Base-by-base conservation (phyloP, 2,888 invertebrate genomes). In the Clusia tigrina region DNA sequence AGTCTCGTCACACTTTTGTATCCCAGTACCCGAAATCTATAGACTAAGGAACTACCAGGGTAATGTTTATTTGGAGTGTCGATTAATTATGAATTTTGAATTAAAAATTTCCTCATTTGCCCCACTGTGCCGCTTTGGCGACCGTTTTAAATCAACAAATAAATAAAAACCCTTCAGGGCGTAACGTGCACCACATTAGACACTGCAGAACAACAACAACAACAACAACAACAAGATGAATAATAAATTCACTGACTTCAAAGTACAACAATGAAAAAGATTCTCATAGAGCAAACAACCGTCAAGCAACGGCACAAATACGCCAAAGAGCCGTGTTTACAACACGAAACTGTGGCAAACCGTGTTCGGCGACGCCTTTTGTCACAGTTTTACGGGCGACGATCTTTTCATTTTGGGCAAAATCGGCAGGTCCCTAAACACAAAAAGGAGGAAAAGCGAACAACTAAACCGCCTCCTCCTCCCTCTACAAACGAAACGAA, bases 121-220 rank as follows among this genome's bases (percentile, higher is more conserved):
- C n/a, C n/a, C n/a, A n/a, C n/a, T n/a, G n/a, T n/a, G n/a, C n/a
- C 6, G 6, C n/a, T 42, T 3, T 42, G n/a, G 3, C 42, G 42
- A 42, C 42, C 15, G 10, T 42, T 32, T 32, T 42, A 42, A 42
- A 15, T 42, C 42, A 42, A 42, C 42, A 42, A 42, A n/a, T n/a
- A 42, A 42, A 3, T 32, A 42, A 42, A 42, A 54, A 18, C 71
- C 71, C 76, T 74, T 68, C 69, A 70, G 78, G 78, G 76, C 69
- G 78, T 76, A 74, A 73, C 74, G 72, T 76, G 78, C 71, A 77
- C 75, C 76, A 78, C 71, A 78, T 78, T 78, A 71, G 74, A 78
- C 76, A 78, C 76, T 77, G 73, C 74, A n/a, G n/a, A n/a, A n/a
- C n/a, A n/a, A n/a, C n/a, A n/a, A n/a, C n/a, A n/a, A n/a, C n/a